A percentile compares a stretch with the other conserved stretches of the same genome.
phyloP scores from a whole-genome alignment of 2,797 vertebrate genomes.

The Carcharodon carcharias region DNA sequence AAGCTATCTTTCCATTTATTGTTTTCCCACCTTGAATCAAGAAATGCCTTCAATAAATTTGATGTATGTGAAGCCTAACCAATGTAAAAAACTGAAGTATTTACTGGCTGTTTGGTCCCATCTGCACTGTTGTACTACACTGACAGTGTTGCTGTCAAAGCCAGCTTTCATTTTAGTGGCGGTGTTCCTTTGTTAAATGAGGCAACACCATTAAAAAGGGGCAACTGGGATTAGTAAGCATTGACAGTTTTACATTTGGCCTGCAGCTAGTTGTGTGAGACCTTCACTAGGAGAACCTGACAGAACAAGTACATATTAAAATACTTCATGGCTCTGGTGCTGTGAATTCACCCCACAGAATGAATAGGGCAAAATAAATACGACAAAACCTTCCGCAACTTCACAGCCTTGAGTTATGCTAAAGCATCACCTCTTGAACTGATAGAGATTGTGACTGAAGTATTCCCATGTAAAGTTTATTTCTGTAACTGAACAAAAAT shows the following conservation, averaged over 20 bases:
- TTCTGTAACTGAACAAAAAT: background rate
- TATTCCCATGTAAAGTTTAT: background rate
- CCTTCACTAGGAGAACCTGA: background rate
- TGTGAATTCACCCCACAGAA: background rate
- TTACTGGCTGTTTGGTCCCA: background rate
- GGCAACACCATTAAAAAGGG: background rate
- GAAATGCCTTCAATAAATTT: background rate
- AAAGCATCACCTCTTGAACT: background rate
- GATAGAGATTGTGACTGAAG: background rate
- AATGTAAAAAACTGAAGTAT: background rate
- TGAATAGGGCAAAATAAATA: background rate
- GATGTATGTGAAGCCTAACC: background rate
- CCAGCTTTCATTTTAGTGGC: background rate
- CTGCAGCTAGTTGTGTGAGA: background rate
- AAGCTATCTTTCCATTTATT: background rate
- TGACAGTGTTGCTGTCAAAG: slow-evolving; percentile 6
- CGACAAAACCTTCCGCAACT: no score
- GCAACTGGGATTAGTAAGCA: background rate
- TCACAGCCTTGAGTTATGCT: background rate
- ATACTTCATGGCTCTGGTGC: background rate
- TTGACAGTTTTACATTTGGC: background rate
- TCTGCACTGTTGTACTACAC: background rate
- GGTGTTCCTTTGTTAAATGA: background rate
- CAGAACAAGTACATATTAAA: background rate
- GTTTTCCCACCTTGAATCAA: background rate